Base-by-base conservation (phyloP, 2,888 invertebrate species). In the Autographa pulchrina region DNA sequence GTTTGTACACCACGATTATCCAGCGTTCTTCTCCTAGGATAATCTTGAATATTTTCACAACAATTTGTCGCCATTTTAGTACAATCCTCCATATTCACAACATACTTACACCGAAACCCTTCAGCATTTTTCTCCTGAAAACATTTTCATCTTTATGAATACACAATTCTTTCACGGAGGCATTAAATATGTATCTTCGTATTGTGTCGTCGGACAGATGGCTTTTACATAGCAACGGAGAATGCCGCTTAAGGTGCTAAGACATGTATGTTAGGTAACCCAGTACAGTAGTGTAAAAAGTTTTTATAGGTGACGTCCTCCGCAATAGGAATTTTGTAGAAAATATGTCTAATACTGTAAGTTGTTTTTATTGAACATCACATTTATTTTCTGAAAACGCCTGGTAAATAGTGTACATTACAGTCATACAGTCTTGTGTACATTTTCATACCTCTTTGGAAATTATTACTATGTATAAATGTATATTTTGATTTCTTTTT, bases 121-220 rank as follows among this genome's bases (percentile, higher is more conserved):
- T 32, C 35, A 38, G 16, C 65, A 63, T 68, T 67, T 62, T 63
- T 65, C 68, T 68, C 38, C n/a, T 43, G 62, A 68, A 66, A 62
- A 70, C 41, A 56, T 70, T 14, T 65, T 43, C n/a, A 60, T 48
- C 48, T 63, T 62, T 38, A 58, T 32, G 66, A 67, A 35, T 35
- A 35, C 43, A 66, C 48, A 38, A 66, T 73, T 72, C 68, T 70
- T 65, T 63, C 71, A 32, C 67, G 69, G 59, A 41, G 56, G 63
- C 70, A 75, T 81, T 73, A 80, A 80, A 80, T 73, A 80, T 80
- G 78, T 70, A 80, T 68, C 43, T 70, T 70, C n/a, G 68, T 79
- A 65, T 67, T 81, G 65, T 78, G 69, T 75, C 67, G 31, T 38
- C 43, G 48, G 61, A 38, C 66, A 72, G 54, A 54, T 59, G 72